A percentile compares a stretch with the other conserved stretches of the same genome.
phyloP scores from a whole-genome alignment of 2,797 vertebrate genomes.

The Lutjanus campechanus region DNA sequence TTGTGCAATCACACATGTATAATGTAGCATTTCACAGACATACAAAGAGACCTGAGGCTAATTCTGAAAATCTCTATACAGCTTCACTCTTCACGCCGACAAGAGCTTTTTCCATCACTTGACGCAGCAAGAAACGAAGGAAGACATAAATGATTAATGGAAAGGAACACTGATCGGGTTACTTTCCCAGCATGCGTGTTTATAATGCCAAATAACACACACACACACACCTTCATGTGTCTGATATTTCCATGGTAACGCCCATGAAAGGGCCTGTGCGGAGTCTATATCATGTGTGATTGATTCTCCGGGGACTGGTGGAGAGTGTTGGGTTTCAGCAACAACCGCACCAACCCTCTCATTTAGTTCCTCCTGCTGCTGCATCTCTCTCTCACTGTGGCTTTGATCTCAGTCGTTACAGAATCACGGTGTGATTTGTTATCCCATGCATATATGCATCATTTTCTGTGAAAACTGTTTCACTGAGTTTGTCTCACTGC shows the following conservation, averaged over 20 bases:
- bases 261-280: conserved; percentile 42
- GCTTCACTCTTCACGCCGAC: conserved; percentile 23
- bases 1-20: conserved; percentile 2
- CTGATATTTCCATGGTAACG: conserved; percentile 63
- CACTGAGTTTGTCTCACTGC: neutral
- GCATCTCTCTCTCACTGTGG: neutral
- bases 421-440: conserved; percentile 4
- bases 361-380: conserved; percentile 14
- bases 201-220: neutral
- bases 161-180: conserved; percentile 45
- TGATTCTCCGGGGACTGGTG: conserved; percentile 48
- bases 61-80: conserved; percentile 16
- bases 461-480: neutral
- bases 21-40: conserved; percentile 21
- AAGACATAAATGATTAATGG: conserved; percentile 56
- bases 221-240: conserved; percentile 15
- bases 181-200: conserved; percentile 21
- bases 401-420: conserved; percentile 34
- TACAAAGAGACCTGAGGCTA: conserved; percentile 11
- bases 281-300: conserved; percentile 53
- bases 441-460: conserved; percentile 1
- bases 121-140: conserved; percentile 47
- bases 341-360: neutral
- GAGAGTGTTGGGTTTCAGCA: conserved; percentile 40
- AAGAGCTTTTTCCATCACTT: conserved; percentile 32